Evolutionary conservation across 2,113 vertebrate genomes (phyloP).

Genomic region (Phoenicopterus ruber): DNA sequence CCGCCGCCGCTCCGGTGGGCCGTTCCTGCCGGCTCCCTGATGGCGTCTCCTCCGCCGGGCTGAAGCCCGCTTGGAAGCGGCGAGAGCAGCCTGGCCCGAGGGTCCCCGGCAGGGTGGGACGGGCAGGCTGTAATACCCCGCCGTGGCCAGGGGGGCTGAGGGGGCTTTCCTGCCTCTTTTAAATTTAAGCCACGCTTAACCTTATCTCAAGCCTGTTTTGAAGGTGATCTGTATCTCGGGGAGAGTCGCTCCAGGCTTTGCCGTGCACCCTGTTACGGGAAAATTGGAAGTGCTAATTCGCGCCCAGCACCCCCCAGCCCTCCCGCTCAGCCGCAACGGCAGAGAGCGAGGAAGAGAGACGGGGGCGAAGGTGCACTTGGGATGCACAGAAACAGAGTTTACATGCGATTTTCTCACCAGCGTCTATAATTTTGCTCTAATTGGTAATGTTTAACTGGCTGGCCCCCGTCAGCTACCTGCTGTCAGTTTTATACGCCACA

Average conservation of each 20-base stretch:
- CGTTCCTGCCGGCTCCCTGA: background rate
- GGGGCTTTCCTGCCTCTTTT: background rate
- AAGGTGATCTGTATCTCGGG: background rate
- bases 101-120: background rate
- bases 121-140: background rate
- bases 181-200: background rate
- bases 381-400: background rate
- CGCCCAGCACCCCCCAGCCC: background rate
- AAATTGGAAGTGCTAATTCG: background rate
- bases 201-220: background rate
- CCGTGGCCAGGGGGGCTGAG: background rate
- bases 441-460: background rate
- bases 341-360: background rate
- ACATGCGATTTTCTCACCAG: background rate
- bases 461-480: background rate
- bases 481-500: background rate
- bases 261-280: background rate
- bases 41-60: background rate
- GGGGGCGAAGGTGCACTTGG: background rate
- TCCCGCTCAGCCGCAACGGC: background rate
- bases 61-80: background rate
- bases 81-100: background rate
- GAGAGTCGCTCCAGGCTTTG: background rate
- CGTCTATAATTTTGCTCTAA: background rate
- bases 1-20: background rate